phyloP scores from a whole-genome alignment of 2,797 vertebrate genomes.

The Xenopus petersii region DNA sequence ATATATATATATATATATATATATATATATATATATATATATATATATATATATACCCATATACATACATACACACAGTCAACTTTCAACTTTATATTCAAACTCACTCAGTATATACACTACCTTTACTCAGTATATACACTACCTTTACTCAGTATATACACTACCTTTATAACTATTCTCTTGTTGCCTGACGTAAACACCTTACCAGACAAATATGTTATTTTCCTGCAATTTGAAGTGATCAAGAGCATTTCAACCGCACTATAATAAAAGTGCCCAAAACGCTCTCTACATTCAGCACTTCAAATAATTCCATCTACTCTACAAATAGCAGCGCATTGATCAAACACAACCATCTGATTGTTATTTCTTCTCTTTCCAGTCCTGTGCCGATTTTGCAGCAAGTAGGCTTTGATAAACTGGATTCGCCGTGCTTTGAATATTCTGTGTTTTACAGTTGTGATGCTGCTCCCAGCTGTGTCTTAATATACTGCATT shows the following conservation, averaged over 20 bases:
- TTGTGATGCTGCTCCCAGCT: constrained; percentile 4
- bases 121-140: no score
- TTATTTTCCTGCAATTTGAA: neutral
- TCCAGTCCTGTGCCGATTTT: neutral
- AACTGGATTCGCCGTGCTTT: neutral
- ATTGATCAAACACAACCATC: neutral
- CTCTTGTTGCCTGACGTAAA: neutral
- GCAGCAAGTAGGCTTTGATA: neutral
- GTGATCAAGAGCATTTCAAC: constrained; percentile 1
- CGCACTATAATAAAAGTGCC: neutral
- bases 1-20: no score
- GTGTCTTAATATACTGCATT: constrained; percentile 11
- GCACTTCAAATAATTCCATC: constrained; percentile 5
- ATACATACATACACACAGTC: no score
- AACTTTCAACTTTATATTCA: no score
- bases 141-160: no score
- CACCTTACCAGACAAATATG: neutral
- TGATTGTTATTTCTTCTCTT: neutral
- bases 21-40: no score
- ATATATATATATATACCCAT: no score
- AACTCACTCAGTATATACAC: no score
- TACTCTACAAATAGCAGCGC: neutral
- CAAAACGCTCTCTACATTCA: neutral
- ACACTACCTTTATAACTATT: neutral
- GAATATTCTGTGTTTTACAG: constrained; percentile 1